These are phyloP conservation scores for Channa maculata DNA, from an alignment of 2,113 vertebrate species.

Conservation along the genomic window DNA sequence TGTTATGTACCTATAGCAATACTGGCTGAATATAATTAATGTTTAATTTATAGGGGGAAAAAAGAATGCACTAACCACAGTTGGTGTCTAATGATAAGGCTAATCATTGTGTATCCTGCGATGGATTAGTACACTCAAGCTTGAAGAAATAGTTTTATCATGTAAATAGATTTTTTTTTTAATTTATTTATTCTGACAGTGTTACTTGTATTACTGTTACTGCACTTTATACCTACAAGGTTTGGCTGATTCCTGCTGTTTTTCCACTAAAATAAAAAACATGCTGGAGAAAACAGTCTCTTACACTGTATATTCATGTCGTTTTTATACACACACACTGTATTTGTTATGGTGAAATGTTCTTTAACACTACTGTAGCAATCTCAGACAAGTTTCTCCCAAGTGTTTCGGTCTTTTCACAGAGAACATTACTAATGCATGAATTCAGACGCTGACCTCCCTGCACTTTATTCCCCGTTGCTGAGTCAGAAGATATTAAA, in stretches of 20 bases:
- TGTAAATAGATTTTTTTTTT: constrained; percentile 56
- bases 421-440: background rate
- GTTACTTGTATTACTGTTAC: constrained; percentile 17
- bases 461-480: background rate
- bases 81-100: background rate
- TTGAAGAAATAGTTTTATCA: constrained; percentile 17
- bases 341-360: too few relatives aligned
- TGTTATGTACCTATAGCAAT: constrained; percentile 41
- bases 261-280: constrained; percentile 63
- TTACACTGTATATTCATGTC: background rate
- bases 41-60: background rate
- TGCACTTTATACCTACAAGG: constrained; percentile 76
- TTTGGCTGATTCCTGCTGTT: constrained; percentile 40
- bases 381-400: background rate
- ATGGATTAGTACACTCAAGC: constrained; percentile 14
- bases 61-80: constrained; percentile 12
- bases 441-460: constrained; percentile 31
- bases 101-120: constrained; percentile 15
- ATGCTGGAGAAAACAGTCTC: constrained; percentile 31
- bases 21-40: constrained; percentile 11
- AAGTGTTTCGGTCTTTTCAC: background rate
- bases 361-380: background rate
- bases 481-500: constrained; percentile 38
- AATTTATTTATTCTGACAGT: constrained; percentile 25
- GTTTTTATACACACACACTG: background rate